Evolutionary conservation across 1,140 invertebrate genomes (phyloP), one percentile per base, ranked within the genome.

Genomic region (Pollicipes pollicipes): DNA sequence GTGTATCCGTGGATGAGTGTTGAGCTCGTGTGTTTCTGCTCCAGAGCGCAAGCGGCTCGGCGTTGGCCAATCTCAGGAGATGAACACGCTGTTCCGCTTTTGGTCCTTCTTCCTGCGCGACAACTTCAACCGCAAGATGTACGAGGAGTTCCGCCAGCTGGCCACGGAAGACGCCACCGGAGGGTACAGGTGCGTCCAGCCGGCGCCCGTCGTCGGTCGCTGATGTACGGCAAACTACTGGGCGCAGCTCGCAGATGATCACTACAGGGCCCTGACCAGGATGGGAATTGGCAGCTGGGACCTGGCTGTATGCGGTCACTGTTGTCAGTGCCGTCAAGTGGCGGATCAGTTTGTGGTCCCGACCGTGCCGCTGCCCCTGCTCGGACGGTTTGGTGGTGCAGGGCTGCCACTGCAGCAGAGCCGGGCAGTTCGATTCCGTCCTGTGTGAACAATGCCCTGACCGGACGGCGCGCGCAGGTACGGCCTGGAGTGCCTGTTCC

Each of bases 61-160:
- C 68, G 88, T 89, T 77, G 96, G 96, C 0, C 89, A 92, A 75
- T 94, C 92, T 24, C 90, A 91, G 77, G 94, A 97, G 80, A 97
- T 97, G 95, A 97, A 97, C 79, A 97, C 95, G 0, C 83, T 97
- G 1, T 97, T 95, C 83, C 84, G 97, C 72, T 99, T 99, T 83
- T 99, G 97, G 97, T 98, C 96, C 30, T 98, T 98, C 85, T 99
- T 99, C 83, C 84, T 99, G 66, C 83, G 96, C 70, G 95, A 98
- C 79, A 95, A 98, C 80, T 99, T 97, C 82, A 98, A 98, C 82
- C 87, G 90, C 76, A 95, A 90, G 75, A 98, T 99, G 96, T 99
- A 98, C 80, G 88, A 91, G 74, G 97, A 99, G 81, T 99, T 99
- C 80, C 88, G 87, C 77, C 84, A 83, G 67, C 78, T 97, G 69